Percentiles rank a stretch among this genome's conserved stretches.
These are phyloP conservation scores for Sclerurus mexicanus DNA, from an alignment of 2,113 vertebrate genomes.

Conservation along the genomic window DNA sequence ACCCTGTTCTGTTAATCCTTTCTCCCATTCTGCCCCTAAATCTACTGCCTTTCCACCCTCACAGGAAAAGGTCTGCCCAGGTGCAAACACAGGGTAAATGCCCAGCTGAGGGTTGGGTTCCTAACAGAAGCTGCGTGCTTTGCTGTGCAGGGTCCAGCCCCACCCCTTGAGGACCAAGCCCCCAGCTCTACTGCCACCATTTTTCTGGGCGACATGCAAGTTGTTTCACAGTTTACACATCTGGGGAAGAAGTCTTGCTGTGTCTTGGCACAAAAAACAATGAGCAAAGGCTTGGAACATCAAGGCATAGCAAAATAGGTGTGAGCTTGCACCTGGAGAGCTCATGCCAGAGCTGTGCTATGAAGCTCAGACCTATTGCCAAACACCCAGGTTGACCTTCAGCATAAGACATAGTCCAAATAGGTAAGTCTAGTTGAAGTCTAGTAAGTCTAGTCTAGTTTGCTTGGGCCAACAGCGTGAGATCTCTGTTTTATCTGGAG, in stretches of 20 bases:
- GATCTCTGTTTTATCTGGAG: neutral
- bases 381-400: neutral
- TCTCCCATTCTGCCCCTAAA: neutral
- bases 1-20: neutral
- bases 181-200: neutral
- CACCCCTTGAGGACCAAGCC: neutral
- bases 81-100: neutral
- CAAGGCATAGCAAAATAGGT: neutral
- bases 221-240: neutral
- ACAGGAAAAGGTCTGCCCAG: neutral
- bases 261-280: neutral
- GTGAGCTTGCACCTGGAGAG: neutral
- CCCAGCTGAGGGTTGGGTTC: neutral
- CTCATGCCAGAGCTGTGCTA: neutral
- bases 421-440: neutral
- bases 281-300: neutral
- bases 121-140: neutral
- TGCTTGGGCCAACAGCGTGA: neutral
- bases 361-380: neutral
- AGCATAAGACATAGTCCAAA: neutral
- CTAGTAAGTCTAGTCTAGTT: no score
- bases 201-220: neutral
- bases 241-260: neutral
- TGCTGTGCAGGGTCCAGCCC: accelerated
- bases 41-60: neutral